phyloP scores from a whole-genome alignment of 2,888 invertebrate genomes.

The Rhopalosiphum nymphaeae region DNA sequence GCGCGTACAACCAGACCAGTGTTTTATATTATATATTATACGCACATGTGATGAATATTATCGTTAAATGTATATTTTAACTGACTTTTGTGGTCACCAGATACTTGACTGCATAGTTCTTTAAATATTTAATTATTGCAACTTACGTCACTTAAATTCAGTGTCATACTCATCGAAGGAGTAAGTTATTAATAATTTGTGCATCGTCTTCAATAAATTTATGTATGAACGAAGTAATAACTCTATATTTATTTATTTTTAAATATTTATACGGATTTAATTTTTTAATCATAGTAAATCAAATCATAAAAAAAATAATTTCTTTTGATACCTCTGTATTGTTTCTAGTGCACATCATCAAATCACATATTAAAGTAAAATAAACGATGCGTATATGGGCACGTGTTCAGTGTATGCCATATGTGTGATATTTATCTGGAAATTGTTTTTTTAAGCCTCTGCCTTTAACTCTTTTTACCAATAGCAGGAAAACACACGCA shows the following conservation, averaged over 20 bases:
- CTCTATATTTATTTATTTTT: no score
- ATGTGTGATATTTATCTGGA: not conserved
- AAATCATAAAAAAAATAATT: no score
- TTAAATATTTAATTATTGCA: not conserved
- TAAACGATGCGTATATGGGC: not conserved
- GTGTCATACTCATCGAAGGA: not conserved
- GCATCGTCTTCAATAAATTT: no score
- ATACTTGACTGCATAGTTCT: not conserved
- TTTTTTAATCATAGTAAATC: no score
- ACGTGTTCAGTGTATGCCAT: not conserved
- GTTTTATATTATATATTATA: not conserved
- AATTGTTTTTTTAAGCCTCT: not conserved
- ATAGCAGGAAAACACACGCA: not conserved
- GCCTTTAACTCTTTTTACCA: not conserved
- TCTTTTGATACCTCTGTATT: no score
- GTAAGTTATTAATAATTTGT: no score
- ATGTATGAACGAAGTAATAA: no score
- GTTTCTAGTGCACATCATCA: no score
- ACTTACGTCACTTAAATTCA: not conserved
- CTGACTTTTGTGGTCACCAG: not conserved
- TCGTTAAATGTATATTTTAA: not conserved
- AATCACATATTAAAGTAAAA: not conserved
- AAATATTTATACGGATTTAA: no score
- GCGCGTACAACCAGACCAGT: not conserved
- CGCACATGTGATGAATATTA: not conserved